Base-by-base conservation (phyloP, 64 coral and sea anemone genomes). In the Catalaphyllia jardinei region DNA sequence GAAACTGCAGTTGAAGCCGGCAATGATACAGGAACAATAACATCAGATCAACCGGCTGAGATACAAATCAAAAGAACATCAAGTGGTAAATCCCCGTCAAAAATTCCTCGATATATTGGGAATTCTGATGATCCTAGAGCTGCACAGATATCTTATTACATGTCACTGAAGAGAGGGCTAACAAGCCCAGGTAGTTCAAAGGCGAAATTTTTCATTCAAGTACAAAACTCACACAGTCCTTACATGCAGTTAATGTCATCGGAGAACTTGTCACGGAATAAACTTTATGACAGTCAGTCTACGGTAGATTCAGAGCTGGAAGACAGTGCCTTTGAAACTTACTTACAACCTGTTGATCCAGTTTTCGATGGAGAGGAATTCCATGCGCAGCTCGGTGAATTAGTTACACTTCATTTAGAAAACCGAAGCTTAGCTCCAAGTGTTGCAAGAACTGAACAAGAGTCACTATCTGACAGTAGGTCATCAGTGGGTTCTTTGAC, bases 61-160 rank as follows among this genome's bases (percentile, higher is more conserved):
- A 97, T 88, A 52, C 50, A 86, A 73, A 91, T 97, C n/a, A 97
- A 97, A 28, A 97, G 95, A 73, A 87, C 95, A 10, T 91, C 95
- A 46, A 97, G 92, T 93, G 95, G 95, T 3, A 97, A 97, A 94
- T 93, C 88, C 20, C 95, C 95, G 30, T 97, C 95, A 16, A 97
- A 97, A 39, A 97, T 97, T 69, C 95, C 95, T 52, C 91, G 95
- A 62, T 97, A 87, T 91, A 72, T 91, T 72, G 95, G 95, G n/a
- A 87, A 87, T 75, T 59, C 42, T 27, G 87, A 97, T 42, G 71
- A 87, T 19, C 71, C 73, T 30, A 93, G 88, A 17, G 61, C 92
- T 42, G 88, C 88, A 1, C 79, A 97, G 31, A 87, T 97, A 9
- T 93, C 95, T 9, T 97, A 97, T 83, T 97, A 97, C 67, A 97